Conservation (phyloP, 2,113 vertebrate species). For the Pongo abelii region DNA sequence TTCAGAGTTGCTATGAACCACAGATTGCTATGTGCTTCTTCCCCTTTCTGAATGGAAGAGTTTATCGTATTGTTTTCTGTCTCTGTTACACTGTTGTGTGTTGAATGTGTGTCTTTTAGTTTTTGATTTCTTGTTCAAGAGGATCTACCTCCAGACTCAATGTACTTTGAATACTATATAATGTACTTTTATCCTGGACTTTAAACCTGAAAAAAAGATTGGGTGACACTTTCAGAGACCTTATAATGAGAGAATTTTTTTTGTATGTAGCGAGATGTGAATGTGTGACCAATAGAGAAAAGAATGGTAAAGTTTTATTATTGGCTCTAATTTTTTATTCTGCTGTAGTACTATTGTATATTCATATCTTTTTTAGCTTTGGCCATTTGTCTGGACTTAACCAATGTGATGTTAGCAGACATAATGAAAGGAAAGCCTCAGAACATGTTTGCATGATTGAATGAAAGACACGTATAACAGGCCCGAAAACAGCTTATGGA, state of each 20-base stretch:
- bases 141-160: background rate
- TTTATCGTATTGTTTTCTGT: background rate
- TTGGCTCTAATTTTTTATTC: background rate
- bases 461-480: background rate
- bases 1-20: background rate
- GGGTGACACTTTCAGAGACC: background rate
- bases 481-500: background rate
- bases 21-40: background rate
- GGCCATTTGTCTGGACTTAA: background rate
- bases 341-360: background rate
- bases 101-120: background rate
- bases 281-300: background rate
- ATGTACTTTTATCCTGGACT: background rate
- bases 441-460: background rate
- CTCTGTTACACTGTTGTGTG: background rate
- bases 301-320: background rate
- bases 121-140: background rate
- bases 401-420: background rate
- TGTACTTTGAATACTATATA: too few relatives aligned
- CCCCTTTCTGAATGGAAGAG: background rate
- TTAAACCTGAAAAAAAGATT: background rate
- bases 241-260: background rate
- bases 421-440: background rate
- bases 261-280: background rate
- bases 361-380: background rate